Base-by-base conservation (phyloP, 2,113 vertebrate genomes). In the Triplophysa rosa region DNA sequence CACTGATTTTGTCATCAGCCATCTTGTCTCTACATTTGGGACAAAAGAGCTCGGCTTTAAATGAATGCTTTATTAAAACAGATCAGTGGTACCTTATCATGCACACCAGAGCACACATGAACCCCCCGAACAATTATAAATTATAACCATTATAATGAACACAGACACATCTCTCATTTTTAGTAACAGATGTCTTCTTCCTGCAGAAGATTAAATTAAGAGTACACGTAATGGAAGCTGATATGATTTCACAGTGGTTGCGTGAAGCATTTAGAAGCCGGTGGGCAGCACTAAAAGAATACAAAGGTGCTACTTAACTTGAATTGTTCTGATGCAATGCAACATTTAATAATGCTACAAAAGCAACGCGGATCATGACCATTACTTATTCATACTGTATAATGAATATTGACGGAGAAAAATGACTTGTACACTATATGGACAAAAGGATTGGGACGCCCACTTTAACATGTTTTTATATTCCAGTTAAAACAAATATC, bases 1-100 rank as follows among this genome's bases (percentile, higher is more conserved):
- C 58, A 37, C 61, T 78, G 78, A 84, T 73, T 84, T 80, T 73
- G 69, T 80, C 63, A 80, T 78, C 72, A 78, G 73, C 45, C 54
- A 59, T 45, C 70, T 77, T 63, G 65, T 76, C 80, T 70, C 47
- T 62, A 61, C 59, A 71, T 61, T 78, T 80, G 52, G 59, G 77
- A 83, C 47, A 75, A 83, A 77, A 69, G n/a, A 26, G 26, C 24
- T 74, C 6, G 5, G 14, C 65, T 80, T 42, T 12, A 72, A 80
- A 73, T 68, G 8, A 69, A 56, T 71, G 33, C 19, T 67, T 52
- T 16, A 71, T 58, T 56, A 71, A 71, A 58, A 58, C 29, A 33
- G 26, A 71, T 58, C 68, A 56, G 17, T 21, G 6, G 52, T n/a
- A 58, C 12, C n/a, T 71, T 72, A 72, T 12, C 70, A 59, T 23